Percentiles rank a stretch among this genome's conserved stretches.
Evolutionary conservation across 2,888 invertebrate genomes (phyloP).

Genomic region (Tinea pellionella): DNA sequence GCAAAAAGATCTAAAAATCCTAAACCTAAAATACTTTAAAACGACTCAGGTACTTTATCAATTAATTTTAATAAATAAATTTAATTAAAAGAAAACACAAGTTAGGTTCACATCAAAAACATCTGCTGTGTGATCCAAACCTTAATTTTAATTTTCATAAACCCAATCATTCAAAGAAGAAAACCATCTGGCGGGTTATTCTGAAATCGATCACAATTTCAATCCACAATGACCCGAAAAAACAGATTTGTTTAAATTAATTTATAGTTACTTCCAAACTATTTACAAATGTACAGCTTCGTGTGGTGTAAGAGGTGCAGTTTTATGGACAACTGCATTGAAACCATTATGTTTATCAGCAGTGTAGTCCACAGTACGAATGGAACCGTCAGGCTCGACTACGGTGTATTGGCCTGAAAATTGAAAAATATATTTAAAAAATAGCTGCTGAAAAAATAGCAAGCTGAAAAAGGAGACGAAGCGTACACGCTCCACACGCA

Average conservation of each 20-base stretch:
- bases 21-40: constrained; percentile 6
- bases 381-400: constrained; percentile 62
- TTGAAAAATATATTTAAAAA: too few species aligned
- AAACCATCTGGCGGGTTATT: too few species aligned
- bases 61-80: not conserved
- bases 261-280: not conserved
- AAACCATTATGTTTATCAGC: constrained; percentile 64
- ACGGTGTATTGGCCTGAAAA: constrained; percentile 60
- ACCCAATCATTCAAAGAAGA: too few species aligned
- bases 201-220: not conserved
- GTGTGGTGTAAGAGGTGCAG: constrained; percentile 52
- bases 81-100: not conserved
- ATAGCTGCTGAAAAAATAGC: too few species aligned
- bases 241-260: not conserved
- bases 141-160: too few species aligned
- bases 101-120: too few species aligned
- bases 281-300: constrained; percentile 40
- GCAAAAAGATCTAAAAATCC: not conserved
- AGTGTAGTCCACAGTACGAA: constrained; percentile 63
- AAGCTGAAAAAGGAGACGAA: too few species aligned
- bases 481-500: too few species aligned
- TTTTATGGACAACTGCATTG: constrained; percentile 61
- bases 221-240: not conserved
- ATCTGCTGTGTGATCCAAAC: not conserved
- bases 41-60: constrained; percentile 7